Evolutionary conservation across 2,797 vertebrate species (phyloP).

Genomic region (Botia kubotai): DNA sequence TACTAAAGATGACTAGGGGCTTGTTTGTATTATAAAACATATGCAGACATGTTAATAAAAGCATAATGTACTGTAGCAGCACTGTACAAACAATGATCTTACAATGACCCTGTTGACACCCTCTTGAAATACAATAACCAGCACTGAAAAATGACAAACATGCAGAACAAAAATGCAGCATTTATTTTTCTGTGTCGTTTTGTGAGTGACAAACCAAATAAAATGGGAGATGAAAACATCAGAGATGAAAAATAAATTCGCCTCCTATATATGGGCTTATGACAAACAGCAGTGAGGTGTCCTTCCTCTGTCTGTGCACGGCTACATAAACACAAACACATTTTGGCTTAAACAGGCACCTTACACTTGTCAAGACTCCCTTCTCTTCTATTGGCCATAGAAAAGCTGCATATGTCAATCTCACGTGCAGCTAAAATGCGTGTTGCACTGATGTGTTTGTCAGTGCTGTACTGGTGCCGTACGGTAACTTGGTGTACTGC

Average conservation of each 20-base stretch:
- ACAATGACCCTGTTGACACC: too few species aligned
- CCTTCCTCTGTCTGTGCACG: neutral
- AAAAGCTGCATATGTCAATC: neutral
- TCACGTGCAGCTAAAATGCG: neutral
- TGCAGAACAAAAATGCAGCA: too few species aligned
- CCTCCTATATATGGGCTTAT: neutral
- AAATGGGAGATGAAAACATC: neutral
- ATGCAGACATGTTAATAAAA: neutral
- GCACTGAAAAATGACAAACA: too few species aligned
- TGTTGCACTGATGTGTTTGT: neutral
- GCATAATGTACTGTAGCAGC: too few species aligned
- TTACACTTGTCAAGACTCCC: conserved; percentile 1
- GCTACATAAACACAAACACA: conserved; percentile 3
- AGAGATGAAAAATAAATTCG: neutral
- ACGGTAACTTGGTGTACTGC: neutral
- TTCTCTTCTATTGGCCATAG: conserved; percentile 18
- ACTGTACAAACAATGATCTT: too few species aligned
- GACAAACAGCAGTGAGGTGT: neutral
- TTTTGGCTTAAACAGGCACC: neutral
- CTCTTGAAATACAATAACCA: too few species aligned
- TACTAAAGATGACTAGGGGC: too few species aligned
- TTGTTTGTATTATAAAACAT: neutral
- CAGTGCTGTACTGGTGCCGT: neutral
- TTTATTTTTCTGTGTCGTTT: too few species aligned
- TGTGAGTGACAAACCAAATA: conserved; percentile 38